These are phyloP conservation scores for Drosophila melanogaster DNA, from an alignment of 1,140 invertebrate species.

Conservation along the genomic window Release_6_plus_ISO1_MT NC_004354.4:10322001-10322500, in stretches of 20 bases:
- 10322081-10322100: slow-evolving; percentile 2
- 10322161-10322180: slow-evolving; percentile 14
- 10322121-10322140: slow-evolving; percentile 1
- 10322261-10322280: slow-evolving; percentile 19
- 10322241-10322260: slow-evolving; percentile 33
- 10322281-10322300: neutral
- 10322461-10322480: neutral
- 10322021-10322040: slow-evolving; percentile 13
- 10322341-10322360: slow-evolving; percentile 22
- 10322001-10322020: slow-evolving; percentile 18
- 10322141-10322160: slow-evolving; percentile 13
- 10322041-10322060: neutral
- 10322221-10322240: slow-evolving; percentile 3
- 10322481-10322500: slow-evolving; percentile 39
- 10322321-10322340: slow-evolving; percentile 19
- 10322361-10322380: slow-evolving; percentile 4
- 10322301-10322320: slow-evolving; percentile 26
- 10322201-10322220: neutral
- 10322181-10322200: slow-evolving; percentile 4
- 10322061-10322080: slow-evolving; percentile 32
- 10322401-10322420: neutral
- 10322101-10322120: slow-evolving; percentile 11
- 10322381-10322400: neutral
- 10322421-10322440: slow-evolving; percentile 7
- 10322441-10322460: neutral